These are phyloP conservation scores for Cydia fagiglandana DNA, from an alignment of 1,140 invertebrate genomes.

Conservation along the genomic window DNA sequence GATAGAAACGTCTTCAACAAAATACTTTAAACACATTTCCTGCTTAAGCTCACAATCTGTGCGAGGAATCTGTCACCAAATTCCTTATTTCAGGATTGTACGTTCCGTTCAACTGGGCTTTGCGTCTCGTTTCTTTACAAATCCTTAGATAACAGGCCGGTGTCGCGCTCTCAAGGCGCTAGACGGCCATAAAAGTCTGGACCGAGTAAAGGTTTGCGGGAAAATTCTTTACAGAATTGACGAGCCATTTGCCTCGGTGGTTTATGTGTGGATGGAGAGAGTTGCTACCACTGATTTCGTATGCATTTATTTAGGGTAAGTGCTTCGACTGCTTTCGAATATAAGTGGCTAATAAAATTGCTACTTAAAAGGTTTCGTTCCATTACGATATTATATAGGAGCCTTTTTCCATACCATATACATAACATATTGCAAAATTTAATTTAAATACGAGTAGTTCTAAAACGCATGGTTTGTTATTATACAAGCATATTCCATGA, in stretches of 20 bases:
- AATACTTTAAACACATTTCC: slow-evolving; percentile 28
- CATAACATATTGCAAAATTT: too few species aligned
- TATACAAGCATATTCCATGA: too few species aligned
- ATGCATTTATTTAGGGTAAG: slow-evolving; percentile 21
- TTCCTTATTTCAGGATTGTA: slow-evolving; percentile 47
- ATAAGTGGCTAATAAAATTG: not conserved
- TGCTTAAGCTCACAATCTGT: slow-evolving; percentile 37
- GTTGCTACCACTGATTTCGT: slow-evolving; percentile 9
- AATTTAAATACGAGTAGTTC: too few species aligned
- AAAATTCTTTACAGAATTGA: slow-evolving; percentile 53
- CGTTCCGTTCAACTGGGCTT: slow-evolving; percentile 48
- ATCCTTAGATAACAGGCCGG: slow-evolving; percentile 57
- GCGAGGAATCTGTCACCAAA: slow-evolving; percentile 43
- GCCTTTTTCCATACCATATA: too few species aligned
- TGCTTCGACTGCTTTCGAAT: slow-evolving; percentile 2
- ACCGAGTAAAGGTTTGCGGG: slow-evolving; percentile 49
- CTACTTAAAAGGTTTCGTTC: not conserved
- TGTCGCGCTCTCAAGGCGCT: slow-evolving; percentile 46
- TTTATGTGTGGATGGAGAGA: not conserved
- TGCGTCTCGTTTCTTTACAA: slow-evolving; percentile 60
- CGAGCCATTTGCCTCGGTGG: slow-evolving; percentile 16
- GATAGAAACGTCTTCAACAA: slow-evolving; percentile 22
- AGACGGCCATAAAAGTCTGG: slow-evolving; percentile 37
- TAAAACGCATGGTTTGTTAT: too few species aligned
- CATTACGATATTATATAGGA: not conserved